Evolutionary conservation across 2,113 vertebrate species (phyloP).

Genomic region (Osmerus eperlanus): DNA sequence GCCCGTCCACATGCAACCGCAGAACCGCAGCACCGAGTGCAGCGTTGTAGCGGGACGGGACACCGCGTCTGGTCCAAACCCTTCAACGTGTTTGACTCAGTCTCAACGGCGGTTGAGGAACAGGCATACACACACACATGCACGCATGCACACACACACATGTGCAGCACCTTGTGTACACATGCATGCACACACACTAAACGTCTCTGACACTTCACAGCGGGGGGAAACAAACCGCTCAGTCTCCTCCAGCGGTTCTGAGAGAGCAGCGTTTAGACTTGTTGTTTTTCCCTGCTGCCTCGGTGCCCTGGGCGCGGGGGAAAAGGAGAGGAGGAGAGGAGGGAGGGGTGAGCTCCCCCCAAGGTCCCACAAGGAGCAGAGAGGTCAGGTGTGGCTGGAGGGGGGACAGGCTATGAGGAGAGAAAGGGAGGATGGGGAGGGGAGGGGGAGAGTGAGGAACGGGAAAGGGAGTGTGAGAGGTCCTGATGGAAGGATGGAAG

Average conservation of each 20-base stretch:
- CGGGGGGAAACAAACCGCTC: constrained; percentile 50
- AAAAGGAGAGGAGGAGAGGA: constrained; percentile 21
- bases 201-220: constrained; percentile 44
- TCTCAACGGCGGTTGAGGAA: constrained; percentile 15
- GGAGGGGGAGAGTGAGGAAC: constrained; percentile 31
- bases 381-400: constrained; percentile 2
- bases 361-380: constrained; percentile 21
- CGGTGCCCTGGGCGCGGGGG: constrained; percentile 56
- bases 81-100: no score
- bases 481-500: constrained; percentile 50
- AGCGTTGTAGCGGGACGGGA: no score
- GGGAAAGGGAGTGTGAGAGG: constrained; percentile 16
- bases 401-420: constrained; percentile 3
- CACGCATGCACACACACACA: background rate
- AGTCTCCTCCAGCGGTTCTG: constrained; percentile 50
- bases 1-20: background rate
- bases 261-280: constrained; percentile 59
- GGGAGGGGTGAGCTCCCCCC: constrained; percentile 7
- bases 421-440: constrained; percentile 8
- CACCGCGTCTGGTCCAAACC: no score
- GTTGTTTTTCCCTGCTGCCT: constrained; percentile 40
- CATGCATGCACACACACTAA: constrained; percentile 15
- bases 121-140: constrained; percentile 18
- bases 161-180: background rate
- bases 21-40: no score